Conservation (phyloP, 37 sponge, comb jelly and placozoan genomes). For the Spongilla lacustris region DNA sequence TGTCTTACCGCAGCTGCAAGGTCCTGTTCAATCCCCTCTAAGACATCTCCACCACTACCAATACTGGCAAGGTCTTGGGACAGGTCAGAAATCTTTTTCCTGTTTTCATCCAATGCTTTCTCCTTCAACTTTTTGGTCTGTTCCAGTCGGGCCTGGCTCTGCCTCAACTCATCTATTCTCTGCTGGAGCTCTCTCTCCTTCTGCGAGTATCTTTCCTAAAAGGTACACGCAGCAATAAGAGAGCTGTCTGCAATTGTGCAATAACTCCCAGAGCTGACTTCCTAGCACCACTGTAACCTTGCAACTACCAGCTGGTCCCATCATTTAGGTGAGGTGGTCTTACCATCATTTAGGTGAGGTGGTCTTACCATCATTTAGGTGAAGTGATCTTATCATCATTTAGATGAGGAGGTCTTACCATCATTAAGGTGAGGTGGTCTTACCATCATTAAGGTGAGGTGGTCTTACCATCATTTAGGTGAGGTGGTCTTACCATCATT, state of each 20-base stretch:
- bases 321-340: too few species aligned
- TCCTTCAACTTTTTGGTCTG: conserved; percentile 53
- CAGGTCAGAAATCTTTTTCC: conserved; percentile 23
- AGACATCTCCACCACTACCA: conserved; percentile 37
- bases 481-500: too few species aligned
- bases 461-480: too few species aligned
- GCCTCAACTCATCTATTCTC: conserved; percentile 51
- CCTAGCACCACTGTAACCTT: not conserved
- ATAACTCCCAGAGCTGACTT: too few species aligned
- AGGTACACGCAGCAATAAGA: not conserved
- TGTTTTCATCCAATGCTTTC: conserved; percentile 47
- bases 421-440: too few species aligned
- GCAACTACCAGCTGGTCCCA: too few species aligned
- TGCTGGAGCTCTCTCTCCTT: conserved; percentile 39
- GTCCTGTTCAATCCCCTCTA: conserved; percentile 60
- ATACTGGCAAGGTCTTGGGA: conserved; percentile 21
- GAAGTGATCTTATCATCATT: too few species aligned
- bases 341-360: too few species aligned
- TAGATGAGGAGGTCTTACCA: too few species aligned
- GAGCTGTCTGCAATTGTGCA: too few species aligned
- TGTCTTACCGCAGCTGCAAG: conserved; percentile 45
- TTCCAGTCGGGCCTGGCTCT: conserved; percentile 49
- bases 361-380: too few species aligned
- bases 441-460: too few species aligned
- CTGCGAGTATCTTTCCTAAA: conserved; percentile 20